Percentiles rank a stretch among this genome's conserved stretches.
Conservation (phyloP, 2,888 invertebrate genomes). For the Chrysolina americana region DNA sequence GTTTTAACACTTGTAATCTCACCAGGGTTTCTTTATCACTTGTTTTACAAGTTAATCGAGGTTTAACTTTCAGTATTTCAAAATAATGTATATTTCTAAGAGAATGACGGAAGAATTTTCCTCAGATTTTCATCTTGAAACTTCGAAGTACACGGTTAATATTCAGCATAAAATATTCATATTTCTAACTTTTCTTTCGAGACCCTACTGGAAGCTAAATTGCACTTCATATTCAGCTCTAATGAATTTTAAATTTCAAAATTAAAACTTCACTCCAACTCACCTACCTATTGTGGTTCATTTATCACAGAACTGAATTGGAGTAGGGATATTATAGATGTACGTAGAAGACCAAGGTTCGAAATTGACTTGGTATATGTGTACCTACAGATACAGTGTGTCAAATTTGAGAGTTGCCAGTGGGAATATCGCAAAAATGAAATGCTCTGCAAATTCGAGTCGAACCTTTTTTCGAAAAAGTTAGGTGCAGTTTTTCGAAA, state of each 20-base stretch:
- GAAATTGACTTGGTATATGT: no score
- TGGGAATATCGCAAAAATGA: no score
- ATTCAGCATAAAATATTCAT: constrained; percentile 1
- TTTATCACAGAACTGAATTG: not conserved
- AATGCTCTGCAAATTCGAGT: no score
- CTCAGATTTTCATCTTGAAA: not conserved
- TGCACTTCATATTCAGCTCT: not conserved
- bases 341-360: no score
- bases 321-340: not conserved
- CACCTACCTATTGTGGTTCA: not conserved
- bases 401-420: no score
- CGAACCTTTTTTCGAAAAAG: no score
- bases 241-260: not conserved
- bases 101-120: not conserved
- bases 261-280: not conserved
- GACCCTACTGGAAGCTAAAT: not conserved
- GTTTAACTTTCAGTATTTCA: no score
- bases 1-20: no score
- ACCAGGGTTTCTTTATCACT: no score
- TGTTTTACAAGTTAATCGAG: no score
- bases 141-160: not conserved
- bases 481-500: no score
- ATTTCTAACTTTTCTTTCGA: not conserved
- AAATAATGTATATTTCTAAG: not conserved
- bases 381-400: no score